phyloP scores from a whole-genome alignment of 2,797 vertebrate genomes.

The Anniella stebbinsi region DNA sequence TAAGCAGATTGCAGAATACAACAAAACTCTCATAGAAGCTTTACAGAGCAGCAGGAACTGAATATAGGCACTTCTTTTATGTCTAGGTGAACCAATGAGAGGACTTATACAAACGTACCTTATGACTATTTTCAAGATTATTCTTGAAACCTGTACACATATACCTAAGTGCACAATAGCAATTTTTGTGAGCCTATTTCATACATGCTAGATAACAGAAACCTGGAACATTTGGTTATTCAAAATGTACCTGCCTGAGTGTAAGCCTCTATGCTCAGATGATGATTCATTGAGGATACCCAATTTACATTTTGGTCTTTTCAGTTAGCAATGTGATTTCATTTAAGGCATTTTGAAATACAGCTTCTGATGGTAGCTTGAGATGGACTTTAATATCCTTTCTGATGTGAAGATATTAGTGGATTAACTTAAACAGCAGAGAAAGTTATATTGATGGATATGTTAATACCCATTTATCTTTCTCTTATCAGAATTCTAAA shows the following conservation, averaged over 20 bases:
- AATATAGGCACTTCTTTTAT: constrained; percentile 70
- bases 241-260: not conserved
- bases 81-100: constrained; percentile 31
- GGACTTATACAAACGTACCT: constrained; percentile 15
- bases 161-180: not conserved
- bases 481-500: not conserved
- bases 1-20: constrained; percentile 90
- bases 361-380: not conserved
- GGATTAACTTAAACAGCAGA: not conserved
- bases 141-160: not conserved
- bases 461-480: not conserved
- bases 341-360: not conserved
- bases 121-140: constrained; percentile 14
- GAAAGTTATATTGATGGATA: not conserved
- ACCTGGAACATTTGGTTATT: not conserved
- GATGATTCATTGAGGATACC: not conserved
- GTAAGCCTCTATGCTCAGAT: not conserved
- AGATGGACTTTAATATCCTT: not conserved
- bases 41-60: constrained; percentile 87
- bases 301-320: not conserved
- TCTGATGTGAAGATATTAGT: not conserved
- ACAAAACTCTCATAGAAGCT: constrained; percentile 87
- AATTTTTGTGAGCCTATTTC: not conserved
- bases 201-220: not conserved
- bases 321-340: not conserved